Conservation (phyloP, 1,140 invertebrate genomes). For the Brachionus koreanus region DNA sequence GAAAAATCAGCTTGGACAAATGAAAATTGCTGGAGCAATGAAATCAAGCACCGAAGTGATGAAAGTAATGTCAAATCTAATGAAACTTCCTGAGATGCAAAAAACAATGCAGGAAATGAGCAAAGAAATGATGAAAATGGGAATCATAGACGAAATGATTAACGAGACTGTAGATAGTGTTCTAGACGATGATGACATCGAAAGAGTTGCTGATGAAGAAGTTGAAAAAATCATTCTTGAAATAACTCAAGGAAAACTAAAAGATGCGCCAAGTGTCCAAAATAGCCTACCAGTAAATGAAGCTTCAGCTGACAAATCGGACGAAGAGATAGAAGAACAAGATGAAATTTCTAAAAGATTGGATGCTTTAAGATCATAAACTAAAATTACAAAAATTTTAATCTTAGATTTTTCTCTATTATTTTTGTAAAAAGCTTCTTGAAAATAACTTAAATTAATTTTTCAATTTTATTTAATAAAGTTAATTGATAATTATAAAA, state of each 20-base stretch:
- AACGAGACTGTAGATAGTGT: slow-evolving; percentile 34
- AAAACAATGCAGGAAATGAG: slow-evolving; percentile 42
- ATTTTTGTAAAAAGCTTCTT: background rate
- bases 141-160: slow-evolving; percentile 43
- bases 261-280: background rate
- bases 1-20: slow-evolving; percentile 43
- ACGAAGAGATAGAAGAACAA: slow-evolving; percentile 35
- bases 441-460: background rate
- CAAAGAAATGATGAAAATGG: slow-evolving; percentile 45
- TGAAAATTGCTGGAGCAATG: slow-evolving; percentile 44
- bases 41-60: slow-evolving; percentile 41
- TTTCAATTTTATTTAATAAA: background rate
- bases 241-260: slow-evolving; percentile 41
- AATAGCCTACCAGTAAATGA: background rate
- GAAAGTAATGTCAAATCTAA: slow-evolving; percentile 28
- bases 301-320: background rate
- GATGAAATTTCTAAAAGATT: slow-evolving; percentile 41
- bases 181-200: slow-evolving; percentile 40
- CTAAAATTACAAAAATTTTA: background rate
- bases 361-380: slow-evolving; percentile 31
- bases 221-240: slow-evolving; percentile 36
- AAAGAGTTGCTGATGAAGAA: slow-evolving; percentile 37
- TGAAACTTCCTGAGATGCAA: slow-evolving; percentile 43
- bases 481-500: background rate
- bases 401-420: background rate